Conservation (phyloP, 2,888 invertebrate genomes). For the Marasmarcha lunaedactyla region DNA sequence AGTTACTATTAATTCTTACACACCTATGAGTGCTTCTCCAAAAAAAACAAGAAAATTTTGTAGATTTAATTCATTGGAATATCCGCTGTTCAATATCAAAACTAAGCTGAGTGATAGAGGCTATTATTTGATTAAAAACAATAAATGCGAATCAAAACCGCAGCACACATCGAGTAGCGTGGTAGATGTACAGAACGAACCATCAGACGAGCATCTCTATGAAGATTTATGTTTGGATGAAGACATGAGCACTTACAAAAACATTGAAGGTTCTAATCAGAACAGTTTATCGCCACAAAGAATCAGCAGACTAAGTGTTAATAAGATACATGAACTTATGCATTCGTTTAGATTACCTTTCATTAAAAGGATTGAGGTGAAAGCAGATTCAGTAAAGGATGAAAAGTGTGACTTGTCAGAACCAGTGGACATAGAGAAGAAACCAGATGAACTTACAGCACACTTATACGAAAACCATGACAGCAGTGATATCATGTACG, state of each 20-base stretch:
- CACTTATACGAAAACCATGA: slow-evolving; percentile 46
- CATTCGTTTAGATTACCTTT: slow-evolving; percentile 52
- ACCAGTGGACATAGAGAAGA: slow-evolving; percentile 17
- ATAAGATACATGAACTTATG: slow-evolving; percentile 52
- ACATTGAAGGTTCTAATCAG: slow-evolving; percentile 5
- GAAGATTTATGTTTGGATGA: slow-evolving; percentile 56
- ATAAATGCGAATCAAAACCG: slow-evolving; percentile 33
- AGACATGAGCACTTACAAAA: slow-evolving; percentile 22
- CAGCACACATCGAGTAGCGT: slow-evolving; percentile 44
- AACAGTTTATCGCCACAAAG: background rate
- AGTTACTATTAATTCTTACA: slow-evolving; percentile 37
- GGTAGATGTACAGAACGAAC: slow-evolving; percentile 34
- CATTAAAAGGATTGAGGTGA: slow-evolving; percentile 32
- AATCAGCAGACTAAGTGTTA: slow-evolving; percentile 37
- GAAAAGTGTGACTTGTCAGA: background rate
- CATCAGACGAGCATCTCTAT: slow-evolving; percentile 52
- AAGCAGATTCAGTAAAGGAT: slow-evolving; percentile 17
- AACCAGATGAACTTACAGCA: slow-evolving; percentile 16
- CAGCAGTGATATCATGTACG: slow-evolving; percentile 40
- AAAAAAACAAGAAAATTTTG: slow-evolving; percentile 41
- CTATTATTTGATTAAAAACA: slow-evolving; percentile 50
- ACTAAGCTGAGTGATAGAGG: slow-evolving; percentile 47
- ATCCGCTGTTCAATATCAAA: slow-evolving; percentile 45
- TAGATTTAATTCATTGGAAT: slow-evolving; percentile 50
- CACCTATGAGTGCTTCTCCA: slow-evolving; percentile 48